Evolutionary conservation across 2,797 vertebrate species (phyloP).

Genomic region (Xyrichtys novacula): DNA sequence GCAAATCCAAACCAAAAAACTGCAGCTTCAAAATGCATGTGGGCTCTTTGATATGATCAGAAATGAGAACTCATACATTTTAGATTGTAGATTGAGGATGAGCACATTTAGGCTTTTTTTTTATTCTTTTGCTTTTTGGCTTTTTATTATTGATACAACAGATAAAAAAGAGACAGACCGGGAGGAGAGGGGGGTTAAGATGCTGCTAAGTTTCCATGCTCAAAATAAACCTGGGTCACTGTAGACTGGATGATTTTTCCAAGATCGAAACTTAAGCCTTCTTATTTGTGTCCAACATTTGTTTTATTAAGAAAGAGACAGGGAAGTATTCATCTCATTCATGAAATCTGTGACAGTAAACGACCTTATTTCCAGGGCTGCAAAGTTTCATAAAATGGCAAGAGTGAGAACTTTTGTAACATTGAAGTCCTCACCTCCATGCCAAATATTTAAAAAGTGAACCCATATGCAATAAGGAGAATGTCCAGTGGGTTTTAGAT

Average conservation of each 20-base stretch:
- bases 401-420: no score
- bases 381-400: no score
- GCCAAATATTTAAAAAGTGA: no score
- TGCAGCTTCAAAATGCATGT: not conserved
- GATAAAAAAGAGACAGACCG: not conserved
- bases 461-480: no score
- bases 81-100: not conserved
- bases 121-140: not conserved
- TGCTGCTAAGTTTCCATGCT: not conserved
- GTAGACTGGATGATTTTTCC: not conserved
- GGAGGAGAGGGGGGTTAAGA: not conserved
- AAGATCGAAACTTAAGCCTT: no score
- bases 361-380: no score
- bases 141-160: not conserved
- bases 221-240: not conserved
- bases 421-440: no score
- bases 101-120: not conserved
- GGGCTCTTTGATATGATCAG: not conserved
- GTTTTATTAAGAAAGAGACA: no score
- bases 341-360: no score
- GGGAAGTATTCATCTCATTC: no score
- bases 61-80: conserved; percentile 1
- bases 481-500: no score
- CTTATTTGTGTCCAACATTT: no score
- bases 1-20: not conserved